phyloP scores from a whole-genome alignment of 2,113 vertebrate species.

The Mandrillus leucophaeus region DNA sequence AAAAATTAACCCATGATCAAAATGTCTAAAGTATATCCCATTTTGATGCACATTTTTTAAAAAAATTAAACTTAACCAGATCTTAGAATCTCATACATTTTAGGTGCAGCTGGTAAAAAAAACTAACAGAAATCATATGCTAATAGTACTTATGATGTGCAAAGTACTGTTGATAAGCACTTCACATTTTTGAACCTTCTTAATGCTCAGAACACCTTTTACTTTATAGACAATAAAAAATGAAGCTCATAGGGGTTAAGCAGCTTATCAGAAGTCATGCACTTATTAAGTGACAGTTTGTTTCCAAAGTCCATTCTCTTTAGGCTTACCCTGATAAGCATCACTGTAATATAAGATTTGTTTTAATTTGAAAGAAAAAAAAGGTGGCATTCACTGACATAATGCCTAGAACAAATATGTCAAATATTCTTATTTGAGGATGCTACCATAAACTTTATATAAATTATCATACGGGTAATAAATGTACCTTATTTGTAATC shows the following conservation, averaged over 20 bases:
- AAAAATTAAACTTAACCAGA: background rate
- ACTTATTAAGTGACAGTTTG: background rate
- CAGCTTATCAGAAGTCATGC: background rate
- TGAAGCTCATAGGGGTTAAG: background rate
- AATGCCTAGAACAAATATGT: background rate
- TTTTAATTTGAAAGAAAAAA: background rate
- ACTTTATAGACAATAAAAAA: background rate
- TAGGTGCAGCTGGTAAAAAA: background rate
- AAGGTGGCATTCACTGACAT: background rate
- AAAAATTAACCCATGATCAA: constrained; percentile 11
- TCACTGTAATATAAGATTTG: background rate
- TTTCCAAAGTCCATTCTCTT: background rate
- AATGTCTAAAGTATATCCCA: background rate
- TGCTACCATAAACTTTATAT: background rate
- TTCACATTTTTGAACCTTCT: background rate
- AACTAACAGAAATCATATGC: background rate
- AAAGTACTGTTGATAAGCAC: background rate
- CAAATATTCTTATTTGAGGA: background rate
- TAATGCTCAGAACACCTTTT: background rate
- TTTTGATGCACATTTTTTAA: background rate
- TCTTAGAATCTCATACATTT: background rate
- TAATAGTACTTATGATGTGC: background rate
- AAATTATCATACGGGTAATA: background rate
- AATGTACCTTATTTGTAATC: background rate
- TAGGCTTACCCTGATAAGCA: background rate